phyloP scores from a whole-genome alignment of 23 tunicate genomes.

The Oikopleura albicans region DNA sequence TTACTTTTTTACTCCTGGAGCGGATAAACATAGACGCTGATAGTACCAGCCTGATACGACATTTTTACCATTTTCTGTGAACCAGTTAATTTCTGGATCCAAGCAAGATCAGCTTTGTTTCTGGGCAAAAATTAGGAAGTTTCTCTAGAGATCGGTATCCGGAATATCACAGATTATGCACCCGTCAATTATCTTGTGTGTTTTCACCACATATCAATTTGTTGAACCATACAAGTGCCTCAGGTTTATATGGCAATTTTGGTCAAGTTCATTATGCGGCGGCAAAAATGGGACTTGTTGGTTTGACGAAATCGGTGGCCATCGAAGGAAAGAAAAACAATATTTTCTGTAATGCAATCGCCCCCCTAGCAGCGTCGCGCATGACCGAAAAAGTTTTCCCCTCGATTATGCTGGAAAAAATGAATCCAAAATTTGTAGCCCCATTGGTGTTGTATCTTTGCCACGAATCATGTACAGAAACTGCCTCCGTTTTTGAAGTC shows the following conservation, averaged over 20 bases:
- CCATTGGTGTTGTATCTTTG: constrained; percentile 10
- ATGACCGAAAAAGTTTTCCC: constrained; percentile 17
- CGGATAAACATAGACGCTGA: too few relatives aligned
- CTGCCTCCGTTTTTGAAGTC: constrained; percentile 9
- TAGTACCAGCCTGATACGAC: too few relatives aligned
- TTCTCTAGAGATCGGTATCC: too few relatives aligned
- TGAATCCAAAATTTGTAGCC: constrained; percentile 9
- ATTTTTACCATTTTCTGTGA: too few relatives aligned
- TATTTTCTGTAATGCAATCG: background rate
- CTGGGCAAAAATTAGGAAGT: too few relatives aligned
- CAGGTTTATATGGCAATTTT: constrained; percentile 13
- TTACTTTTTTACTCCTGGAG: too few relatives aligned
- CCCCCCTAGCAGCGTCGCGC: background rate
- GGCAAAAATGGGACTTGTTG: constrained; percentile 9
- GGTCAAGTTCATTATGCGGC: constrained; percentile 9
- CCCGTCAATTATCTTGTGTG: too few relatives aligned
- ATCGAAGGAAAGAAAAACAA: constrained; percentile 17
- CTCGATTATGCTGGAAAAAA: background rate
- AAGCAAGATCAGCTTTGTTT: too few relatives aligned
- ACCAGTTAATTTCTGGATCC: too few relatives aligned
- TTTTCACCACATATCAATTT: too few relatives aligned
- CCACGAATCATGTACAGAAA: constrained; percentile 1
- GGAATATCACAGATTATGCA: too few relatives aligned
- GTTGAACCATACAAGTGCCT: too few relatives aligned
- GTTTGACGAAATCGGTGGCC: constrained; percentile 1